phyloP scores from a whole-genome alignment of 2,113 vertebrate genomes.

The Crotalus viridis region DNA sequence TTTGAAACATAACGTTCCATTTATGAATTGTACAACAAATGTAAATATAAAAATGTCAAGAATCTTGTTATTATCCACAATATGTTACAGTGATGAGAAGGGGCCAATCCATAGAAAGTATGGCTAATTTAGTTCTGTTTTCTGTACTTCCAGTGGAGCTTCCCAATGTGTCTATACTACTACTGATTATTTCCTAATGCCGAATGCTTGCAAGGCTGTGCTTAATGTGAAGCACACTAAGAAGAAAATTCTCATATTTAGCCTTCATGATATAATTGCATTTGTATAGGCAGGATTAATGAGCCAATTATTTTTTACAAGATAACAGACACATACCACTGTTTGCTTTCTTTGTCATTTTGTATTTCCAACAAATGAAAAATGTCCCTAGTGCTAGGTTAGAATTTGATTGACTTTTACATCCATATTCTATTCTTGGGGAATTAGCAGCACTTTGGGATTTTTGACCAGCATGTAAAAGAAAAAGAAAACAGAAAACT shows the following conservation, averaged over 20 bases:
- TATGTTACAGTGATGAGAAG: neutral
- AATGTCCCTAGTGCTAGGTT: neutral
- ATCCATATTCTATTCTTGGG: neutral
- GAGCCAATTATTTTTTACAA: slow-evolving; percentile 45
- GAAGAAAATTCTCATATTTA: slow-evolving; percentile 37
- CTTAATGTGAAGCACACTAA: slow-evolving; percentile 27
- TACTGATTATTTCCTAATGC: slow-evolving; percentile 17
- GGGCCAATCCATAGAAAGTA: neutral
- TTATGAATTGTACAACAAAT: neutral
- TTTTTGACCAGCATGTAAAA: neutral
- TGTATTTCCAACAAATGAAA: slow-evolving; percentile 23
- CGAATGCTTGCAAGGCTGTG: neutral
- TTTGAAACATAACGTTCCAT: neutral
- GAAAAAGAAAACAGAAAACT: neutral
- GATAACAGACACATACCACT: neutral
- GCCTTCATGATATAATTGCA: slow-evolving; percentile 26
- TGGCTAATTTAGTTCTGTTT: neutral
- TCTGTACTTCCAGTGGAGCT: slow-evolving; percentile 18
- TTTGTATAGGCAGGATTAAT: slow-evolving; percentile 39
- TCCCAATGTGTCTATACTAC: slow-evolving; percentile 6
- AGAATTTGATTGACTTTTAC: slow-evolving; percentile 5
- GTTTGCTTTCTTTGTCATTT: slow-evolving; percentile 16
- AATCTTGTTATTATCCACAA: neutral
- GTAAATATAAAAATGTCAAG: neutral
- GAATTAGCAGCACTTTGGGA: slow-evolving; percentile 17